A percentile compares a stretch with the other conserved stretches of the same genome.
These are phyloP conservation scores for Montifringilla adamsi DNA, from an alignment of 2,113 vertebrate species.

Conservation along the genomic window DNA sequence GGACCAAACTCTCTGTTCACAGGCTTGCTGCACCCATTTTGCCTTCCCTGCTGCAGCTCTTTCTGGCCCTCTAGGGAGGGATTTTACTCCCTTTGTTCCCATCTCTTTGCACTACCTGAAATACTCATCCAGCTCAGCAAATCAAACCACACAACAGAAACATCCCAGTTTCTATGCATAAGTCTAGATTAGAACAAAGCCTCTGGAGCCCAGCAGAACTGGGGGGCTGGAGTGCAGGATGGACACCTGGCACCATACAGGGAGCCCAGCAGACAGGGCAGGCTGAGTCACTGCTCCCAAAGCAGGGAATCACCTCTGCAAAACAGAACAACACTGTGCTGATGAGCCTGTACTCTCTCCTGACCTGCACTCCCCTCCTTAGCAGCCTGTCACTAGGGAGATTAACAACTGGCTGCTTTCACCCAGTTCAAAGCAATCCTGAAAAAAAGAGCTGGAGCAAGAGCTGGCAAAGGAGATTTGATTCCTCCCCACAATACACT, in stretches of 20 bases:
- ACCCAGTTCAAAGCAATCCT: constrained; percentile 42
- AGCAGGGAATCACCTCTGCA: background rate
- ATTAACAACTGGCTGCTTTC: constrained; percentile 44
- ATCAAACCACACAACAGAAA: background rate
- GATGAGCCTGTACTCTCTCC: background rate
- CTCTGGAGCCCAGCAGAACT: background rate
- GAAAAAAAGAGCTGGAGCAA: constrained; percentile 14
- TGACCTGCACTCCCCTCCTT: background rate
- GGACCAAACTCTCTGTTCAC: background rate
- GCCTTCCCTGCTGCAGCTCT: background rate
- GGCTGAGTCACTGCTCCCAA: background rate
- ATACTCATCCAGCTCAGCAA: background rate
- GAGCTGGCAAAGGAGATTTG: constrained; percentile 35
- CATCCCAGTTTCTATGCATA: background rate
- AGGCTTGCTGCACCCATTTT: background rate
- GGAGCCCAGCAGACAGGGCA: background rate
- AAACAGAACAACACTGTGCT: background rate
- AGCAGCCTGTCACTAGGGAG: constrained; percentile 45
- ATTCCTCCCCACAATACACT: background rate
- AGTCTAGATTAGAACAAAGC: background rate
- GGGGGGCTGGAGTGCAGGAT: background rate
- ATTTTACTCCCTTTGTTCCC: background rate
- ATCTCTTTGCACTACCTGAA: background rate
- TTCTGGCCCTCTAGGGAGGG: background rate
- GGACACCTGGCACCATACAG: background rate